phyloP scores from a whole-genome alignment of 2,113 vertebrate species.

The Embiotoca jacksoni region DNA sequence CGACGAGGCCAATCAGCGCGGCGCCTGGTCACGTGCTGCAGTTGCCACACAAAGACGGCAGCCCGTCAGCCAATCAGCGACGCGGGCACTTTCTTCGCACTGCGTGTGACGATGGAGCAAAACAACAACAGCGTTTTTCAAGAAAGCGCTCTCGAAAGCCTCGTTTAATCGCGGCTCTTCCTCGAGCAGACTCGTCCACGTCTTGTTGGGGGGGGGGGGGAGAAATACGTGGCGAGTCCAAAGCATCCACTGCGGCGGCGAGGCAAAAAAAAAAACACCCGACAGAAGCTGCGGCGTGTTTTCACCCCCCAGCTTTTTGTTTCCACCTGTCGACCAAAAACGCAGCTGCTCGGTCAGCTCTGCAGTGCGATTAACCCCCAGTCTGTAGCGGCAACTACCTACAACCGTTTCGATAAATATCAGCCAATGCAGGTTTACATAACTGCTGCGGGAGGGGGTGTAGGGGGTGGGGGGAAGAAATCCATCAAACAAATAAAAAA shows the following conservation, averaged over 20 bases:
- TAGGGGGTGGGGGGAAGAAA: too few species aligned
- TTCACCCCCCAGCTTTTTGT: constrained; percentile 54
- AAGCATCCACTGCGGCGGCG: too few species aligned
- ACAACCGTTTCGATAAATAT: constrained; percentile 27
- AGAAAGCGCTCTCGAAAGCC: constrained; percentile 1
- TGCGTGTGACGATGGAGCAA: constrained; percentile 75
- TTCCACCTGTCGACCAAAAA: constrained; percentile 50
- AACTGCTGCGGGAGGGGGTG: not conserved
- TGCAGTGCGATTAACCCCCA: constrained; percentile 74
- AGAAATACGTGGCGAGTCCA: too few species aligned
- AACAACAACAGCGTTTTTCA: constrained; percentile 77
- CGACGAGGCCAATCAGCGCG: constrained; percentile 58
- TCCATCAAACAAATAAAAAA: not conserved
- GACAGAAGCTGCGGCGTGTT: not conserved
- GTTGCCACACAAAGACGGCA: constrained; percentile 72
- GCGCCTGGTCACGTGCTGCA: constrained; percentile 62
- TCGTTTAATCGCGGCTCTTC: constrained; percentile 20
- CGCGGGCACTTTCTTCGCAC: constrained; percentile 52
- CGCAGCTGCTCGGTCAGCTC: constrained; percentile 56
- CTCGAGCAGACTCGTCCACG: not conserved
- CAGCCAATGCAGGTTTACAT: not conserved
- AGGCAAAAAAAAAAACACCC: too few species aligned
- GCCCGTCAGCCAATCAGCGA: constrained; percentile 66
- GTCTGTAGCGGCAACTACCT: constrained; percentile 48
- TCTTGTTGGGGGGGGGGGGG: not conserved